phyloP scores from a whole-genome alignment of 2,797 vertebrate species.

The Thunnus albacares region DNA sequence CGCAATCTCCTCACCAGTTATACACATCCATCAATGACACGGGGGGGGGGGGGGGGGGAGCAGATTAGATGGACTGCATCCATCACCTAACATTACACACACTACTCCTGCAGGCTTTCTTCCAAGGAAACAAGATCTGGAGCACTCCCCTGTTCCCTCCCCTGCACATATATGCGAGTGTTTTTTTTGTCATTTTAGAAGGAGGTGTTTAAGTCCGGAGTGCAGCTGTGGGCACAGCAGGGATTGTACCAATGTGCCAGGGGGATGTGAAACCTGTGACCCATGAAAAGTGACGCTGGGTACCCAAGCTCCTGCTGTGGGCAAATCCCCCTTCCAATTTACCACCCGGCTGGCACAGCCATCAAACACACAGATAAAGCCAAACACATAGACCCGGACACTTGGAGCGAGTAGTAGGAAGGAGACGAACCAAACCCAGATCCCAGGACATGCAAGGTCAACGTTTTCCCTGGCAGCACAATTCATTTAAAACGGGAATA shows the following conservation, averaged over 20 bases:
- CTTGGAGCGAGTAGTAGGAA: neutral
- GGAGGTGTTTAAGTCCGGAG: constrained; percentile 12
- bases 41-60: neutral
- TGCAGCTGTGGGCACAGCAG: constrained; percentile 43
- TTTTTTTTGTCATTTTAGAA: constrained; percentile 32
- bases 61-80: constrained; percentile 58
- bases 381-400: constrained; percentile 31
- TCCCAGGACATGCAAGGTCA: constrained; percentile 30
- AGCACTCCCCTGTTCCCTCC: constrained; percentile 7
- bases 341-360: constrained; percentile 17
- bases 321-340: constrained; percentile 42
- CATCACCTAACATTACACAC: constrained; percentile 56
- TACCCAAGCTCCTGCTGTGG: constrained; percentile 21
- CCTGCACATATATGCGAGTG: neutral
- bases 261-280: constrained; percentile 37
- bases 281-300: constrained; percentile 37
- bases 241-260: constrained; percentile 20
- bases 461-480: constrained; percentile 10
- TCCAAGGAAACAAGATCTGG: constrained; percentile 45
- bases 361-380: constrained; percentile 15
- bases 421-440: constrained; percentile 17
- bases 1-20: constrained; percentile 35
- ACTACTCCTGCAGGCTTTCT: constrained; percentile 42
- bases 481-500: constrained; percentile 35
- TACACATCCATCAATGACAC: constrained; percentile 66